Base-by-base conservation (phyloP, 2,113 vertebrate species). In the Lipophrys pholis region DNA sequence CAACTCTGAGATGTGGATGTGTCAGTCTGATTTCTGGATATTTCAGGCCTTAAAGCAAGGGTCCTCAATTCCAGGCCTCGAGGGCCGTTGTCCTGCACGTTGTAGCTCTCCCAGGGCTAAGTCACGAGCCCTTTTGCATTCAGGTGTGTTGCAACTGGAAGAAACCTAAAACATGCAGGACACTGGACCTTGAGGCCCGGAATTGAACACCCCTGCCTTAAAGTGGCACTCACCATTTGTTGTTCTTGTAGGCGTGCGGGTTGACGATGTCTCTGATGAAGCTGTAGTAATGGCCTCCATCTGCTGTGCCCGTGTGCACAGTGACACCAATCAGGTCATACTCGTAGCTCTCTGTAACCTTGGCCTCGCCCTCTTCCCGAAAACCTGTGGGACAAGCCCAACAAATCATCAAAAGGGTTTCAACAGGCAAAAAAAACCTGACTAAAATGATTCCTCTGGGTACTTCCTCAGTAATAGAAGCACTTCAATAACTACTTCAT, bases 311-410 rank as follows among this genome's bases (percentile, higher is more conserved):
- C 3, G 98, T 99, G 89, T 99, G 98, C 73, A 99, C 98, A 0
- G 98, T 99, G 45, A 99, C 98, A 0, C 98, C 98, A 59, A 99
- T 99, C 73, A 99, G 95, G 89, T 99, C 98, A 15, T 99, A 99
- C 80, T 99, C 97, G 1, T 97, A 99, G 91, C 97, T 98, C 89
- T 97, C 96, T 0, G 96, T 93, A 48, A 93, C 94, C 78, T 95
- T 96, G 0, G 93, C 69, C 80, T 94, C 95, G 14, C 91, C 85
- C 5, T 96, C 95, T 14, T 98, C 96, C 80, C 96, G 96, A 84
- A 98, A 98, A 86, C 96, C 97, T 99, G 91, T 11, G 12, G n/a
- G 11, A 53, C 5, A 58, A 0, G 10, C 0, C 6, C 11, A 14
- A n/a, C 5, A 45, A 11, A 30, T 30, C 21, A 30, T 30, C 21